These are phyloP conservation scores for Danionella dracula DNA, from an alignment of 2,797 vertebrate species.

Conservation along the genomic window DNA sequence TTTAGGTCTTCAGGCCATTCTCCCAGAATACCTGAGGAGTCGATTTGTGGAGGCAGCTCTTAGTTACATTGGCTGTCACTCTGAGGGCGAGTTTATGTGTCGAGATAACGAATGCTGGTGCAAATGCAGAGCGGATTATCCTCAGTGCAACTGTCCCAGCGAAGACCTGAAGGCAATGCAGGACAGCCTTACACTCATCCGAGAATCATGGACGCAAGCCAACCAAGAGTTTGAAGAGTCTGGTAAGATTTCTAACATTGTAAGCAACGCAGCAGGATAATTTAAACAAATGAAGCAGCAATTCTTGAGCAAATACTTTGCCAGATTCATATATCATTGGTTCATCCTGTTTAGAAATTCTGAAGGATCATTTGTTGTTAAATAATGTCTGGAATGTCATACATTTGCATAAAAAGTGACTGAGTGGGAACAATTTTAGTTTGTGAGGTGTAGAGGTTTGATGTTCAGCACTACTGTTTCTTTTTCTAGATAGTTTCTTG, in stretches of 20 bases:
- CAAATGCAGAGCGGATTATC: constrained; percentile 78
- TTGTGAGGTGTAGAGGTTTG: no score
- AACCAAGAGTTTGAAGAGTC: constrained; percentile 92
- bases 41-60: constrained; percentile 91
- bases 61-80: constrained; percentile 94
- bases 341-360: no score
- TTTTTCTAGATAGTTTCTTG: no score
- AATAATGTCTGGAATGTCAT: no score
- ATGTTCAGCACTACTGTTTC: no score
- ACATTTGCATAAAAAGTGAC: no score
- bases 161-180: constrained; percentile 93
- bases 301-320: background rate
- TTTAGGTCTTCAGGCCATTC: constrained; percentile 86
- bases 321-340: no score
- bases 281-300: no score
- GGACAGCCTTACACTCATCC: constrained; percentile 81
- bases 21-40: constrained; percentile 85
- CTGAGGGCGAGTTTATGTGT: constrained; percentile 93
- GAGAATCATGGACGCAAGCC: constrained; percentile 81
- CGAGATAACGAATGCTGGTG: constrained; percentile 95
- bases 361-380: no score
- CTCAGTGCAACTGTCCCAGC: constrained; percentile 91
- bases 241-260: constrained; percentile 63
- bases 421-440: no score
- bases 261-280: background rate